Percentiles rank a stretch among this genome's conserved stretches.
Evolutionary conservation across 1,140 invertebrate genomes (phyloP).

Genomic region (Eubasilissa regina): DNA sequence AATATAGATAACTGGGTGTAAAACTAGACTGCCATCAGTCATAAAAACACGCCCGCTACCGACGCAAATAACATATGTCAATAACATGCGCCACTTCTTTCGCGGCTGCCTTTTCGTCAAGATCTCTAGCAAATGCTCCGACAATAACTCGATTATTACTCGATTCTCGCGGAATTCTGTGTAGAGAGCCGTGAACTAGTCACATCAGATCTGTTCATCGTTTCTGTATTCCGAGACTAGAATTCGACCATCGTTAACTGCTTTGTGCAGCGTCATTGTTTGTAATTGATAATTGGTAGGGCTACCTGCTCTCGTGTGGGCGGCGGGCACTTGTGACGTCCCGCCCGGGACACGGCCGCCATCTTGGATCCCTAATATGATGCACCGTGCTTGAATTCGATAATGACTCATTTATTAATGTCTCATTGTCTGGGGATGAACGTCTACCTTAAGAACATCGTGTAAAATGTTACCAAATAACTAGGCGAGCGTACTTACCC

Average conservation of each 20-base stretch:
- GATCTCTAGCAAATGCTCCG: too few relatives aligned
- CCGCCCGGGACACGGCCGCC: neutral
- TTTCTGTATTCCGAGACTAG: constrained; percentile 36
- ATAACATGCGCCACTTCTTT: too few relatives aligned
- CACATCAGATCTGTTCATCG: constrained; percentile 17
- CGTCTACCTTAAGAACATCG: too few relatives aligned
- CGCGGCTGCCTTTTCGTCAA: too few relatives aligned
- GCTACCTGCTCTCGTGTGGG: constrained; percentile 54
- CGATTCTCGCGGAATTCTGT: neutral
- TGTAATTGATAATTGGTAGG: constrained; percentile 61
- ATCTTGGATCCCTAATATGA: constrained; percentile 22
- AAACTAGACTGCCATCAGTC: too few relatives aligned
- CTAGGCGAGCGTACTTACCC: too few relatives aligned
- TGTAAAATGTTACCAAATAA: too few relatives aligned
- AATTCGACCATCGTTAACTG: constrained; percentile 50
- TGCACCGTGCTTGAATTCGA: neutral
- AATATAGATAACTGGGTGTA: too few relatives aligned
- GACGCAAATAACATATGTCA: too few relatives aligned
- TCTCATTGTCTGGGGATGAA: too few relatives aligned
- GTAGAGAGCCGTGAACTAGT: neutral
- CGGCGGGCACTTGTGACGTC: neutral
- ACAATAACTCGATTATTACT: too few relatives aligned
- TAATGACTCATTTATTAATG: neutral
- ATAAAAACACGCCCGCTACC: too few relatives aligned
- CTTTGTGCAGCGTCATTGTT: constrained; percentile 58